A percentile compares a stretch with the other conserved stretches of the same genome.
phyloP scores from a whole-genome alignment of 2,113 vertebrate species.

The Brachionichthys hirsutus region DNA sequence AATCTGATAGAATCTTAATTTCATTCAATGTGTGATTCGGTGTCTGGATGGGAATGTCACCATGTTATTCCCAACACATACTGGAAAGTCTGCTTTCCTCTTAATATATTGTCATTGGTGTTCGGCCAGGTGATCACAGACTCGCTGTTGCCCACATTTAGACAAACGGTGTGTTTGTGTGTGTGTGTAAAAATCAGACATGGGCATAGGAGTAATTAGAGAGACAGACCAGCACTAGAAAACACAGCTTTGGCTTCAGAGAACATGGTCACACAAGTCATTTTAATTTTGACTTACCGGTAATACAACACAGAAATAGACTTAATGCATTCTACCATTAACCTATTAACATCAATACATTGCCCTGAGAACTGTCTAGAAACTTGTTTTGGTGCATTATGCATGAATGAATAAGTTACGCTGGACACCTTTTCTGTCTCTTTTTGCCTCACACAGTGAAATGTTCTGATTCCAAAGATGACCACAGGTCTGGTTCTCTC shows the following conservation, averaged over 20 bases:
- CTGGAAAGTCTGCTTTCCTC: slow-evolving; percentile 72
- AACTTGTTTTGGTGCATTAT: slow-evolving; percentile 38
- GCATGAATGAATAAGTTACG: slow-evolving; percentile 45
- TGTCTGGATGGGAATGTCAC: slow-evolving; percentile 68
- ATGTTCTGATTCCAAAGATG: slow-evolving; percentile 40
- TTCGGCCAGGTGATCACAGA: slow-evolving; percentile 70
- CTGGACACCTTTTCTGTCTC: slow-evolving; percentile 34
- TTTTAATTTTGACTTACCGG: slow-evolving; percentile 58
- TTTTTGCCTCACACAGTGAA: slow-evolving; percentile 37
- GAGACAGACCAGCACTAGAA: slow-evolving; percentile 63
- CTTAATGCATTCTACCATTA: slow-evolving; percentile 52
- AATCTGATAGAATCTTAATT: slow-evolving; percentile 68
- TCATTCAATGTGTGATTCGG: slow-evolving; percentile 73
- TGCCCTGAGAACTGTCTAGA: slow-evolving; percentile 27
- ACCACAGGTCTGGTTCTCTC: slow-evolving; percentile 44
- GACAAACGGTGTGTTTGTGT: slow-evolving; percentile 59
- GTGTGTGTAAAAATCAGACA: slow-evolving; percentile 55
- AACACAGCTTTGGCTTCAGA: slow-evolving; percentile 67
- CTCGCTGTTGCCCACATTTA: slow-evolving; percentile 42
- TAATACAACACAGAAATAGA: slow-evolving; percentile 57
- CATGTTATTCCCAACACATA: slow-evolving; percentile 67
- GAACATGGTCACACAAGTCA: slow-evolving; percentile 55
- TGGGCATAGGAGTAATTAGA: slow-evolving; percentile 61
- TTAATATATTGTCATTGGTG: slow-evolving; percentile 66
- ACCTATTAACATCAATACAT: slow-evolving; percentile 46